Conservation (phyloP, 2,113 vertebrate species). For the Anoura caudifer region DNA sequence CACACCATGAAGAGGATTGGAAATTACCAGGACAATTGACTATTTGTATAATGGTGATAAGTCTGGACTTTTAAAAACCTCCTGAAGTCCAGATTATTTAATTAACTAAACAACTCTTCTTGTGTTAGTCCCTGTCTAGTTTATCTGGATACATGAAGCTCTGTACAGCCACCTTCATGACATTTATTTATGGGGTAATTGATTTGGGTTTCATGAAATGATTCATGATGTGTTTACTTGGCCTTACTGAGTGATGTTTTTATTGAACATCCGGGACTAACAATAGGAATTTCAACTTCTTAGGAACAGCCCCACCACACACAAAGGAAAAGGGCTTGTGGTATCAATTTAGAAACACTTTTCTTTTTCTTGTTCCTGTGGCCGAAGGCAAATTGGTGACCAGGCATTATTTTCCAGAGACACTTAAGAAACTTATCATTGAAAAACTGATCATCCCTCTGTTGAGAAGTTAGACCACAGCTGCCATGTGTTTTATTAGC, state of each 20-base stretch:
- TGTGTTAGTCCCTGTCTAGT: background rate
- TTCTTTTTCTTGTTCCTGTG: slow-evolving; percentile 39
- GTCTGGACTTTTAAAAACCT: background rate
- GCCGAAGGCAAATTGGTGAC: slow-evolving; percentile 34
- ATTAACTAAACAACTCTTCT: background rate
- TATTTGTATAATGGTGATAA: background rate
- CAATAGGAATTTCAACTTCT: slow-evolving; percentile 34
- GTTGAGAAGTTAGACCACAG: slow-evolving; percentile 41
- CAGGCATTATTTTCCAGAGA: slow-evolving; percentile 43
- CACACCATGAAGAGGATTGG: background rate
- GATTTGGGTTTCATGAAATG: background rate
- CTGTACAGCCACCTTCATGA: background rate
- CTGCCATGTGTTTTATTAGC: slow-evolving; percentile 32
- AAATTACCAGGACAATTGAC: background rate
- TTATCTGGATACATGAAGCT: background rate
- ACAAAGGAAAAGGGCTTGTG: background rate
- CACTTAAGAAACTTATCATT: slow-evolving; percentile 30
- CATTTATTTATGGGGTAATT: background rate
- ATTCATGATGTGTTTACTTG: background rate
- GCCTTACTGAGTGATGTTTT: slow-evolving; percentile 13
- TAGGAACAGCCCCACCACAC: background rate
- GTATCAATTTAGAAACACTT: slow-evolving; percentile 46
- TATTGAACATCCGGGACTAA: background rate
- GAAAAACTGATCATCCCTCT: slow-evolving; percentile 26
- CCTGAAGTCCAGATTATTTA: background rate